Conservation (phyloP, 2,888 invertebrate genomes). For the Panorpa germanica region DNA sequence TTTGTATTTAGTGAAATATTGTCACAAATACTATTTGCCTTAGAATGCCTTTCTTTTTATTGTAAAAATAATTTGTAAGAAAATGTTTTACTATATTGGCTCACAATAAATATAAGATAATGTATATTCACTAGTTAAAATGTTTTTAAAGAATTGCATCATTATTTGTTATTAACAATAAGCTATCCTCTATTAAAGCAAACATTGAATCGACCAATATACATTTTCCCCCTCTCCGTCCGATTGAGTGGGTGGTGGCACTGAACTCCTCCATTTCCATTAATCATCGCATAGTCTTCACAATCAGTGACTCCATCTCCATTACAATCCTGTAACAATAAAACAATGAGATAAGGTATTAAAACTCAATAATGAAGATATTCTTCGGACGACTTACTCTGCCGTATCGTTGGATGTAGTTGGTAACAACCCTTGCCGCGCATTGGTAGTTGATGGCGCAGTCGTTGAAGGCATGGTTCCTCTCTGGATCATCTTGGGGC, state of each 20-base stretch:
- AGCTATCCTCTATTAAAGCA: too few species aligned
- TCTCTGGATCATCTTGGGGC: slow-evolving; percentile 33
- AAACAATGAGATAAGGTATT: slow-evolving; percentile 10
- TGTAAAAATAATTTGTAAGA: too few species aligned
- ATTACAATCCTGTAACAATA: slow-evolving; percentile 37
- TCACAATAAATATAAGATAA: too few species aligned
- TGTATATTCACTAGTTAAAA: too few species aligned
- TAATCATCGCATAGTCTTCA: slow-evolving; percentile 42
- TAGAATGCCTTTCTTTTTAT: too few species aligned
- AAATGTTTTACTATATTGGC: too few species aligned
- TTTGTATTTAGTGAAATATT: too few species aligned
- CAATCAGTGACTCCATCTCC: slow-evolving; percentile 40
- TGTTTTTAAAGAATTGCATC: too few species aligned
- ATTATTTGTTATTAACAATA: too few species aligned
- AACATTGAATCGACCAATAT: too few species aligned
- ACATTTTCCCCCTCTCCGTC: too few species aligned
- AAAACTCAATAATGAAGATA: slow-evolving; percentile 9
- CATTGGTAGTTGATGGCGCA: slow-evolving; percentile 38
- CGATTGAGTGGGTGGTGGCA: slow-evolving; percentile 28
- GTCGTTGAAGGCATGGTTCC: slow-evolving; percentile 37
- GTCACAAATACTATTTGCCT: too few species aligned
- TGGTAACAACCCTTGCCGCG: slow-evolving; percentile 33
- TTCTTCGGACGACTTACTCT: slow-evolving; percentile 24
- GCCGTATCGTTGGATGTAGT: slow-evolving; percentile 37
- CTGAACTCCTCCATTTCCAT: slow-evolving; percentile 34